A percentile compares a stretch with the other conserved stretches of the same genome.
Conservation (phyloP, 2,888 invertebrate genomes). For the Zeuzera pyrina region DNA sequence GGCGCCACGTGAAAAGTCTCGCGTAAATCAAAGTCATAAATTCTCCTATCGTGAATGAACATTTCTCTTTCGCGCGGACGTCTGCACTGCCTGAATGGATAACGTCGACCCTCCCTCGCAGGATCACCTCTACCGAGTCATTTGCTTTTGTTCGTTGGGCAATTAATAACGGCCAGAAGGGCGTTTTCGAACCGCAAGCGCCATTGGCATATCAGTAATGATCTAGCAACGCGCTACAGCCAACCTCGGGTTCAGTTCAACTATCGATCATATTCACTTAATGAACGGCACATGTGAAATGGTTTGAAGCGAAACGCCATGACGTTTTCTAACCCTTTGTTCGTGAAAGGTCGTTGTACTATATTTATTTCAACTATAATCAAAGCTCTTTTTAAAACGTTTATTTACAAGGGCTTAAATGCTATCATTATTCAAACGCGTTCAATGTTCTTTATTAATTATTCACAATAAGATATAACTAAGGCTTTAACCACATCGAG, state of each 20-base stretch:
- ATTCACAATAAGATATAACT: background rate
- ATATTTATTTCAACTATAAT: conserved; percentile 19
- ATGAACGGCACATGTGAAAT: conserved; percentile 37
- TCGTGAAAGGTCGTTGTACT: conserved; percentile 13
- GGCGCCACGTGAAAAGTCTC: conserved; percentile 59
- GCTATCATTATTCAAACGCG: no score
- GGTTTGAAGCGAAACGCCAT: conserved; percentile 17
- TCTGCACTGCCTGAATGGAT: conserved; percentile 67
- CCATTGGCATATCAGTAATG: conserved; percentile 62
- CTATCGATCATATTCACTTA: conserved; percentile 58
- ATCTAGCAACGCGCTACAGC: conserved; percentile 45
- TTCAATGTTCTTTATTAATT: conserved; percentile 7
- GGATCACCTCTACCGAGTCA: conserved; percentile 70
- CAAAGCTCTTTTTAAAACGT: no score
- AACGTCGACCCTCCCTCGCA: conserved; percentile 63
- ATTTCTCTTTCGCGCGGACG: conserved; percentile 67
- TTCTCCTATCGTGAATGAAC: conserved; percentile 71
- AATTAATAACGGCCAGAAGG: conserved; percentile 69
- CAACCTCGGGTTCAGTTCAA: conserved; percentile 34
- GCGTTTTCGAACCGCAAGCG: conserved; percentile 59
- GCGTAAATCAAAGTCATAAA: conserved; percentile 71
- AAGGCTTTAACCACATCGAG: conserved; percentile 9
- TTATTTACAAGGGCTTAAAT: no score
- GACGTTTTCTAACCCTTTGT: conserved; percentile 10
- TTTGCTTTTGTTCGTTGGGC: conserved; percentile 70